Percentiles rank a stretch among this genome's conserved stretches.
These are phyloP conservation scores for Astropecten irregularis DNA, from an alignment of 53 echinoderm and acorn worm species.

Conservation along the genomic window DNA sequence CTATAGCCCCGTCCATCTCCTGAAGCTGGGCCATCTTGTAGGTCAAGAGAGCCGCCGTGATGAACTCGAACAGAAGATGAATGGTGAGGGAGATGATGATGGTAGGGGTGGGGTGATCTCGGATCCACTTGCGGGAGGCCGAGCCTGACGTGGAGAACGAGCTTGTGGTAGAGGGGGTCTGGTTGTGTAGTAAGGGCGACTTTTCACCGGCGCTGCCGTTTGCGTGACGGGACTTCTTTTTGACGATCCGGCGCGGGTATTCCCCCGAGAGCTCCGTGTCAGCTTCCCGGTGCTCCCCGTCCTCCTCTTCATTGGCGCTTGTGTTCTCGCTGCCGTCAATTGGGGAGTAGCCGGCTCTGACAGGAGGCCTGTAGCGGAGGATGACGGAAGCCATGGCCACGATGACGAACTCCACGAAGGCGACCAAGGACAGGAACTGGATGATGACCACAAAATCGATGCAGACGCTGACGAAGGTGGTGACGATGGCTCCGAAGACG, in stretches of 20 bases:
- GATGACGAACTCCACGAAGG: constrained; percentile 76
- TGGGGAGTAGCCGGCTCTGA: constrained; percentile 49
- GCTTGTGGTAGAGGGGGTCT: background rate
- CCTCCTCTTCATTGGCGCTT: background rate
- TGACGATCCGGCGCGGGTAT: constrained; percentile 31
- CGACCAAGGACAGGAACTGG: constrained; percentile 77
- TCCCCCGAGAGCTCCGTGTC: constrained; percentile 34
- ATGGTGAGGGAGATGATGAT: constrained; percentile 33
- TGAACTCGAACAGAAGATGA: constrained; percentile 33
- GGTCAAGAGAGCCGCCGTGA: constrained; percentile 49
- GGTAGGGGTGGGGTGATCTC: constrained; percentile 8
- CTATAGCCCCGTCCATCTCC: constrained; percentile 39
- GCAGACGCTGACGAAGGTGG: constrained; percentile 65
- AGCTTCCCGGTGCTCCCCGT: background rate
- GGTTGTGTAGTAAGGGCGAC: background rate
- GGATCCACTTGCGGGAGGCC: constrained; percentile 12
- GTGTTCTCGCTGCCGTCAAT: constrained; percentile 10
- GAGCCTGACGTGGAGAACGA: constrained; percentile 10
- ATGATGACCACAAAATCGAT: constrained; percentile 69
- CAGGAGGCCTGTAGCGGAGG: constrained; percentile 68
- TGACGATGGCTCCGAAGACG: constrained; percentile 51
- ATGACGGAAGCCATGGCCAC: constrained; percentile 62
- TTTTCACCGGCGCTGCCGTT: background rate
- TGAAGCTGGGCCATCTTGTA: constrained; percentile 51
- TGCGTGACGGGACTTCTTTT: background rate